phyloP scores from a whole-genome alignment of 1,140 invertebrate genomes.

The Drosophila nigromelanica region DNA sequence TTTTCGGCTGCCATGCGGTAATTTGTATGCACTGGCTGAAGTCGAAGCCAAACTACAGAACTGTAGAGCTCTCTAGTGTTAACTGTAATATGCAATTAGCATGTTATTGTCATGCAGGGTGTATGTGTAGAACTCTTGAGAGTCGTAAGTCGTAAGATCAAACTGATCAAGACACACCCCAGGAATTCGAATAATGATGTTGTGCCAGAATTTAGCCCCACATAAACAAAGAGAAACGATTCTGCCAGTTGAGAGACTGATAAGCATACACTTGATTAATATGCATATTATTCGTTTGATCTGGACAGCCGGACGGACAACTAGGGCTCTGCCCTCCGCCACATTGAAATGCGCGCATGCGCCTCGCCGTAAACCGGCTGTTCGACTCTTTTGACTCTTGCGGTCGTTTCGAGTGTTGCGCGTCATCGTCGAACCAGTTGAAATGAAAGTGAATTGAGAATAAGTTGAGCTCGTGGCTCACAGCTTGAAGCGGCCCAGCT shows the following conservation, averaged over 20 bases:
- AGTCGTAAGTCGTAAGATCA: not conserved
- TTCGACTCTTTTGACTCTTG: not conserved
- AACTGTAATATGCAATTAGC: slow-evolving; percentile 64
- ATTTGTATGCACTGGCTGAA: slow-evolving; percentile 28
- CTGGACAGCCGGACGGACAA: slow-evolving; percentile 9
- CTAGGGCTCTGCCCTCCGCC: slow-evolving; percentile 38
- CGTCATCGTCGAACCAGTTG: slow-evolving; percentile 53
- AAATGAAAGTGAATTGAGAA: slow-evolving; percentile 76
- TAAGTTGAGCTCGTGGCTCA: slow-evolving; percentile 8
- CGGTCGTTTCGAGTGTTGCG: not conserved
- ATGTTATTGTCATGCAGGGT: slow-evolving; percentile 51
- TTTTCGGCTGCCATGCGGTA: not conserved
- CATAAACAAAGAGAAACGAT: slow-evolving; percentile 7
- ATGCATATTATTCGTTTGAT: slow-evolving; percentile 16
- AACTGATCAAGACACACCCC: not conserved
- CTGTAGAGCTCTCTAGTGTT: slow-evolving; percentile 19
- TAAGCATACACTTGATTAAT: slow-evolving; percentile 1
- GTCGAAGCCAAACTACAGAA: slow-evolving; percentile 3
- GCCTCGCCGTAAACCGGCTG: slow-evolving; percentile 44
- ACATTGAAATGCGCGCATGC: slow-evolving; percentile 78
- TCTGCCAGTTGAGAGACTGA: slow-evolving; percentile 4
- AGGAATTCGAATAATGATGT: slow-evolving; percentile 26
- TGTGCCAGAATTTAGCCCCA: not conserved
- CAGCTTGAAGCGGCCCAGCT: slow-evolving; percentile 3
- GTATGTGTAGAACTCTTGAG: not conserved